A percentile compares a stretch with the other conserved stretches of the same genome.
Evolutionary conservation across 2,113 vertebrate species (phyloP).

Genomic region (Thamnaconus septentrionalis): DNA sequence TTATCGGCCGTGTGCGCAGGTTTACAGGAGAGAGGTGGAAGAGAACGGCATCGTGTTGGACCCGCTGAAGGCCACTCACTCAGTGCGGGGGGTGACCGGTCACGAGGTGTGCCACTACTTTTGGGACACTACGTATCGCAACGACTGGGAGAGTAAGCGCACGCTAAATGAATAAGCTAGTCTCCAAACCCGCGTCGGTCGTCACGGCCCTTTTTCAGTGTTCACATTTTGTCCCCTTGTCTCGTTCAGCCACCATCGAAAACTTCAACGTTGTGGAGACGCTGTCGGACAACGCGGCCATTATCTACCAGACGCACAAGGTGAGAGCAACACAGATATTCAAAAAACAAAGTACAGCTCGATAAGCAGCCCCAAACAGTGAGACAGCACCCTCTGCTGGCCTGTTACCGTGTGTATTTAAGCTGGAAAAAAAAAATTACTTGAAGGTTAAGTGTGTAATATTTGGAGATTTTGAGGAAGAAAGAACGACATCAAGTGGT

Average conservation of each 20-base stretch:
- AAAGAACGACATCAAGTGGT: too few relatives aligned
- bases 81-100: constrained; percentile 93
- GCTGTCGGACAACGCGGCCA: constrained; percentile 88
- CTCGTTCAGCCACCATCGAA: constrained; percentile 88
- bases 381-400: too few relatives aligned
- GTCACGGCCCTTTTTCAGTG: not conserved
- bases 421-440: too few relatives aligned
- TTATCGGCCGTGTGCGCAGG: constrained; percentile 67
- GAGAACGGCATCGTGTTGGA: constrained; percentile 96
- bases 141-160: constrained; percentile 97
- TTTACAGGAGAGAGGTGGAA: constrained; percentile 96
- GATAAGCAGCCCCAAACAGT: too few relatives aligned
- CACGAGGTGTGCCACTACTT: constrained; percentile 97
- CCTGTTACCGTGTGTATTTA: too few relatives aligned
- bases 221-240: not conserved
- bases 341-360: too few relatives aligned
- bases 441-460: too few relatives aligned
- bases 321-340: constrained; percentile 59
- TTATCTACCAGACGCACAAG: constrained; percentile 95
- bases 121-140: constrained; percentile 93
- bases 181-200: not conserved
- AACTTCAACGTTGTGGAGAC: constrained; percentile 94
- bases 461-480: not conserved
- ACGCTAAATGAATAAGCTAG: not conserved
- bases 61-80: constrained; percentile 95